Conservation (phyloP, 2,113 vertebrate genomes). For the Mus pahari region DNA sequence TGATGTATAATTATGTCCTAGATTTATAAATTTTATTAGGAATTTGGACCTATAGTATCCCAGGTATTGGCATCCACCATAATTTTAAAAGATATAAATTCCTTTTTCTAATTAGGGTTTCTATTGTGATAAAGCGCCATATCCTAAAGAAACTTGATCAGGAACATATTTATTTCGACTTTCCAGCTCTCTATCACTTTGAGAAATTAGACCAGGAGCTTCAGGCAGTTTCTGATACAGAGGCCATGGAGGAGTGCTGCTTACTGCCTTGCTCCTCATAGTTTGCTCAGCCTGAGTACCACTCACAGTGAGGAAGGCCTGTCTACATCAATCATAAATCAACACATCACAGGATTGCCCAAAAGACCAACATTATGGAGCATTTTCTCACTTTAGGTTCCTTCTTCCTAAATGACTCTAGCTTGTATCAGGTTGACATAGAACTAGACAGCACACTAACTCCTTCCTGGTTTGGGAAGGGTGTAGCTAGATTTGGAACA, state of each 20-base stretch:
- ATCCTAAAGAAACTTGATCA: background rate
- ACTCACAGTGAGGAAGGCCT: too few species aligned
- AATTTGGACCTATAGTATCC: background rate
- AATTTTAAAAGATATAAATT: background rate
- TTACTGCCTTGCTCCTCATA: background rate
- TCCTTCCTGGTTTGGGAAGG: background rate
- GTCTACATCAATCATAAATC: background rate
- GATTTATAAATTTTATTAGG: background rate
- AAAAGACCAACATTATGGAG: background rate
- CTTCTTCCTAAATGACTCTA: background rate
- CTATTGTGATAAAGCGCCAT: background rate
- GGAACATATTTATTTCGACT: background rate
- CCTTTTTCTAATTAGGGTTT: background rate
- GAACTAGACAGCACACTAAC: background rate
- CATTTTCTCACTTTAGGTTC: background rate
- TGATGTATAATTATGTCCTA: background rate
- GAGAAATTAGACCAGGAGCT: too few species aligned
- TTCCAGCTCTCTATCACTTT: background rate
- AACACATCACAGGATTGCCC: background rate
- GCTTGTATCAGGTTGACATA: background rate
- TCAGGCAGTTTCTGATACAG: background rate
- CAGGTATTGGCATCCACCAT: background rate
- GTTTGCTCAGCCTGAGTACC: background rate
- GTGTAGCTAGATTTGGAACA: accelerated
- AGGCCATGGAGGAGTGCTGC: background rate